Percentiles rank a stretch among this genome's conserved stretches.
Evolutionary conservation across 1,140 invertebrate genomes (phyloP).

Genomic region (Hermetia illucens): DNA sequence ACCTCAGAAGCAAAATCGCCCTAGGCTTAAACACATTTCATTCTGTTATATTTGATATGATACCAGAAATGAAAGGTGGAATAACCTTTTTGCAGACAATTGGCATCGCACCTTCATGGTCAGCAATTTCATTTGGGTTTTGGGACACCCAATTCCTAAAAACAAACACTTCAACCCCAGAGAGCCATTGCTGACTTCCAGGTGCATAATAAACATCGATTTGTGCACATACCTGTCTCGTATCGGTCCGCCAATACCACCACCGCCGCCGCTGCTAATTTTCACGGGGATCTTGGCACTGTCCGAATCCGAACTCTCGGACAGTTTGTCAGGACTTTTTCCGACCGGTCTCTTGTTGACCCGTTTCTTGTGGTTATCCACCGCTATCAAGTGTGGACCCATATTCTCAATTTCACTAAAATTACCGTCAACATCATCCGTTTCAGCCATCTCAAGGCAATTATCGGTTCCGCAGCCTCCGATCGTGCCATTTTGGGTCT

Average conservation of each 20-base stretch:
- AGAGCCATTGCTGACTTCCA: conserved; percentile 1
- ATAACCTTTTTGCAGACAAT: too few species aligned
- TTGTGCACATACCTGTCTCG: conserved; percentile 44
- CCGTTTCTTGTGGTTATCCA: conserved; percentile 14
- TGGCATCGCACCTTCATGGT: too few species aligned
- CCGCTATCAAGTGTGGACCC: conserved; percentile 28
- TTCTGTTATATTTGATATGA: too few species aligned
- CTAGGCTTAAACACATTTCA: too few species aligned
- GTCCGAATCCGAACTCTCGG: conserved; percentile 51
- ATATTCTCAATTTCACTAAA: conserved; percentile 35
- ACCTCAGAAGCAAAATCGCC: too few species aligned
- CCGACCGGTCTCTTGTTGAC: conserved; percentile 16
- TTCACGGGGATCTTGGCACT: conserved; percentile 37
- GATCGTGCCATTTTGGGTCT: conserved; percentile 7
- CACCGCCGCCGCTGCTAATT: conserved; percentile 14
- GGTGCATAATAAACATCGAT: conserved; percentile 3
- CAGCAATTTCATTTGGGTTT: too few species aligned
- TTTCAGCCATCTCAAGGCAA: conserved; percentile 14
- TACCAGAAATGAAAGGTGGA: too few species aligned
- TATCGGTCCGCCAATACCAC: conserved; percentile 34
- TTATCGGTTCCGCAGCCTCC: conserved; percentile 19
- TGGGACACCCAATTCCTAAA: too few species aligned
- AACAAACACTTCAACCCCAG: conserved; percentile 1
- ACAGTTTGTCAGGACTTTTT: conserved; percentile 36
- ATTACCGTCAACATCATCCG: conserved; percentile 30